A percentile compares a stretch with the other conserved stretches of the same genome.
Evolutionary conservation across 1,140 invertebrate genomes (phyloP).

Genomic region (Hyphantria cunea): DNA sequence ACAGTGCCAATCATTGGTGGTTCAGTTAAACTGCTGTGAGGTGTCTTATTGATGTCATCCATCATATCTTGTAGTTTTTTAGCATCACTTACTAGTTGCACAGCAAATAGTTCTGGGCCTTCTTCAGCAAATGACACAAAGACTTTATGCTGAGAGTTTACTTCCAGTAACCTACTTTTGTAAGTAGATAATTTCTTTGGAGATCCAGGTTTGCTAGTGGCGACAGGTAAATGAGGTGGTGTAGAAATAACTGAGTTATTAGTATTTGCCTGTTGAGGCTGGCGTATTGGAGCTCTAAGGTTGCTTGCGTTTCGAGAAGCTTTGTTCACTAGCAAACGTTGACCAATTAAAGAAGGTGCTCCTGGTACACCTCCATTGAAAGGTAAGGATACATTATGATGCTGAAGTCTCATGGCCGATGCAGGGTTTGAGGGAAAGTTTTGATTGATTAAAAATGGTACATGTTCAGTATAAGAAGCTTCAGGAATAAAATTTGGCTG

Average conservation of each 20-base stretch:
- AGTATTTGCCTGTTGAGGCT: slow-evolving; percentile 56
- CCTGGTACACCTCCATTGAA: slow-evolving; percentile 56
- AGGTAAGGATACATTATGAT: slow-evolving; percentile 51
- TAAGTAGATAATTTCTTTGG: slow-evolving; percentile 81
- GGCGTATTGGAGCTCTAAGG: slow-evolving; percentile 57
- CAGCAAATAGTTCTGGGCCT: slow-evolving; percentile 88
- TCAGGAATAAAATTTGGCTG: slow-evolving; percentile 53
- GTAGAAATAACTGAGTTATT: slow-evolving; percentile 25
- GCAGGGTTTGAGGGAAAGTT: slow-evolving; percentile 71
- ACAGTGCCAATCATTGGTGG: slow-evolving; percentile 86
- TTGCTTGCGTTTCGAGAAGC: slow-evolving; percentile 62
- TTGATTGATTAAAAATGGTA: slow-evolving; percentile 72
- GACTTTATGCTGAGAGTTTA: slow-evolving; percentile 84
- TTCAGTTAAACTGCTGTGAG: slow-evolving; percentile 83
- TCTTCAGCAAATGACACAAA: slow-evolving; percentile 89
- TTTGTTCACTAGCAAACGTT: slow-evolving; percentile 61
- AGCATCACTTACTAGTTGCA: slow-evolving; percentile 84
- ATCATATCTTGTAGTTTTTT: slow-evolving; percentile 85
- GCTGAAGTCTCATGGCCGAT: slow-evolving; percentile 68
- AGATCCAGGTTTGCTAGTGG: slow-evolving; percentile 51
- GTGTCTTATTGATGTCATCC: slow-evolving; percentile 84
- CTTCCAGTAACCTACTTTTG: slow-evolving; percentile 83
- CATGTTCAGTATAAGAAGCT: slow-evolving; percentile 61
- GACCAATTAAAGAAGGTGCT: slow-evolving; percentile 49
- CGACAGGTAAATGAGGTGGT: slow-evolving; percentile 34